A percentile compares a stretch with the other conserved stretches of the same genome.
Evolutionary conservation across 2,888 invertebrate species (phyloP).

Genomic region (Glaucopsyche alexis): DNA sequence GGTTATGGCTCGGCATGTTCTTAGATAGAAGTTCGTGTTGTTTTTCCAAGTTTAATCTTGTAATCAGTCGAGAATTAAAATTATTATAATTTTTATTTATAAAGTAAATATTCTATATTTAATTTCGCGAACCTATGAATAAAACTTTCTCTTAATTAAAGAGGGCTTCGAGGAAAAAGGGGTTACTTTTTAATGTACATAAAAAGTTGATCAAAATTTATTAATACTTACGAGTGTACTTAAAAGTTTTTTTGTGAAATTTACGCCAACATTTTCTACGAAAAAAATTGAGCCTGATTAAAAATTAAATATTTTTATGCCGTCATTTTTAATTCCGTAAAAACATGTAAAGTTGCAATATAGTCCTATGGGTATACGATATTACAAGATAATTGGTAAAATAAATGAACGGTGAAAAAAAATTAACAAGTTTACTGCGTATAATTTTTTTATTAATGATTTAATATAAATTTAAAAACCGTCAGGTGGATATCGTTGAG

Average conservation of each 20-base stretch:
- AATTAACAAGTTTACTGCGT: not conserved
- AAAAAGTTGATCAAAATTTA: not conserved
- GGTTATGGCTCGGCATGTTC: too few relatives aligned
- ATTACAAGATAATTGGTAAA: not conserved
- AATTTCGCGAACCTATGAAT: not conserved
- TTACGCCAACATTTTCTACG: not conserved
- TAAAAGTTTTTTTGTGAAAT: too few relatives aligned
- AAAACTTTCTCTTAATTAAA: not conserved
- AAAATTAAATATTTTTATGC: not conserved
- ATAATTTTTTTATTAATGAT: too few relatives aligned
- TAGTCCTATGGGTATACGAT: not conserved
- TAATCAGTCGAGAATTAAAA: too few relatives aligned
- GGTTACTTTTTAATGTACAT: not conserved
- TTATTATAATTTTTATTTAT: too few relatives aligned
- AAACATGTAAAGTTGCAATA: not conserved
- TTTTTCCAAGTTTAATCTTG: too few relatives aligned
- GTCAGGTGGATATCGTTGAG: too few relatives aligned
- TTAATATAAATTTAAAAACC: too few relatives aligned
- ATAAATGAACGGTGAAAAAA: not conserved
- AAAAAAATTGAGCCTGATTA: slow-evolving; percentile 10
- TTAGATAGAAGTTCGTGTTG: too few relatives aligned
- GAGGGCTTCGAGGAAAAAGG: not conserved
- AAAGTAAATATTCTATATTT: too few relatives aligned
- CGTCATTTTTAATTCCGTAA: slow-evolving; percentile 5
- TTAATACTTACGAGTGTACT: not conserved